Conservation (phyloP, 1,140 invertebrate genomes). For the Brachionus asplanchnoidis region DNA sequence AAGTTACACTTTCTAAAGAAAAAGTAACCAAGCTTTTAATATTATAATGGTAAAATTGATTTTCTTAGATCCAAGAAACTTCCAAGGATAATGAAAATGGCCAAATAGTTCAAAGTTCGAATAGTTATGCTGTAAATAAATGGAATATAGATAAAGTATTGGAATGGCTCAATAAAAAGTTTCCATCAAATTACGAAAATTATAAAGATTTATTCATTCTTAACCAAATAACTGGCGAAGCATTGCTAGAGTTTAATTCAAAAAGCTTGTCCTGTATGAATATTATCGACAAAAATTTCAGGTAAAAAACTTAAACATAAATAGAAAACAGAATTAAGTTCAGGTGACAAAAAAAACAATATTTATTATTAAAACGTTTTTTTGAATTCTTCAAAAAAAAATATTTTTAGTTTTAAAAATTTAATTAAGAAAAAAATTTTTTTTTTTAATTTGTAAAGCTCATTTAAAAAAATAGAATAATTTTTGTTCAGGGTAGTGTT, state of each 20-base stretch:
- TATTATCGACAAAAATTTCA: background rate
- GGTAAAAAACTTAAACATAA: background rate
- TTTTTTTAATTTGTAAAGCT: too few relatives aligned
- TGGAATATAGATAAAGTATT: slow-evolving; percentile 7
- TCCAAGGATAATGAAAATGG: background rate
- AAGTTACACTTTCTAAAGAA: background rate
- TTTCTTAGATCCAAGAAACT: background rate
- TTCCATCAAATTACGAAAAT: background rate
- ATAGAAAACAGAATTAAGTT: too few relatives aligned
- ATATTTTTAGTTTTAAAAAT: too few relatives aligned
- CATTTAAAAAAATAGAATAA: too few relatives aligned
- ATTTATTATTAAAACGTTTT: too few relatives aligned
- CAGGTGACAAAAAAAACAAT: too few relatives aligned
- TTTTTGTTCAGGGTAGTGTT: too few relatives aligned
- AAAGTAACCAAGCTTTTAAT: background rate
- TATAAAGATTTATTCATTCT: background rate
- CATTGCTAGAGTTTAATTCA: background rate
- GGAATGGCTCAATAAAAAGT: slow-evolving; percentile 8
- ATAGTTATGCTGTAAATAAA: background rate
- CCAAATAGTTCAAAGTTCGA: background rate
- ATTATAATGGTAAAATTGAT: background rate
- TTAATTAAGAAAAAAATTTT: too few relatives aligned
- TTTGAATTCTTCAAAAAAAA: too few relatives aligned
- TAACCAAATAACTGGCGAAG: slow-evolving; percentile 4
- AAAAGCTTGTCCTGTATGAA: background rate